Conservation (phyloP, 2,888 invertebrate genomes). For the Schizaphis graminum region DNA sequence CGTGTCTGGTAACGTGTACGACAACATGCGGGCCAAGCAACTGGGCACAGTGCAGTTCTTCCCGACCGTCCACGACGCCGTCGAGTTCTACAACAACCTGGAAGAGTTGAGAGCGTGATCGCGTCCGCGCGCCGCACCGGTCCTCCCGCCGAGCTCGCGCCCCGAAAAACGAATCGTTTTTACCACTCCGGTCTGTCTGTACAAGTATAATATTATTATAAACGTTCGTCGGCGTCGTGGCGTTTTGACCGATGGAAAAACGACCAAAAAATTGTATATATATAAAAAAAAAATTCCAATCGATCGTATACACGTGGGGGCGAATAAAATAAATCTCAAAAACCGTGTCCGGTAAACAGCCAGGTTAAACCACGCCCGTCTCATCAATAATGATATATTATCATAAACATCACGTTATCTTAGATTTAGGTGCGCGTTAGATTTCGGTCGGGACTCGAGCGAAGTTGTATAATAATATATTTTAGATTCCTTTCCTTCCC, state of each 20-base stretch:
- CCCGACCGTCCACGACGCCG: constrained; percentile 81
- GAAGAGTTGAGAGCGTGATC: constrained; percentile 23
- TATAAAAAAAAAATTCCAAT: too few species aligned
- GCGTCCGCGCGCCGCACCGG: background rate
- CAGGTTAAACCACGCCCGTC: too few species aligned
- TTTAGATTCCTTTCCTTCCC: background rate
- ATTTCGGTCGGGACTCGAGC: background rate
- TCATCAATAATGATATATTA: background rate
- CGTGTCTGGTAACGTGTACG: constrained; percentile 75
- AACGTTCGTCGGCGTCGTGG: too few species aligned
- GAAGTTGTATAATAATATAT: background rate
- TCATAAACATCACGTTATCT: background rate
- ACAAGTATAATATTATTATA: too few species aligned
- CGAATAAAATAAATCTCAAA: too few species aligned
- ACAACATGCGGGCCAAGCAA: constrained; percentile 71
- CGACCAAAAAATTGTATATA: too few species aligned
- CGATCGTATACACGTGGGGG: too few species aligned
- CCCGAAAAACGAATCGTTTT: background rate
- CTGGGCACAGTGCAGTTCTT: constrained; percentile 72
- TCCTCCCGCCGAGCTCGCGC: background rate
- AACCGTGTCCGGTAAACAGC: too few species aligned
- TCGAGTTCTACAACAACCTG: constrained; percentile 70
- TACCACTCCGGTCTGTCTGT: background rate
- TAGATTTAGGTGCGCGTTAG: background rate
- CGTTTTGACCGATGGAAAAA: too few species aligned